These are phyloP conservation scores for Phyllostomus hastatus DNA, from an alignment of 2,113 vertebrate genomes.

Conservation along the genomic window DNA sequence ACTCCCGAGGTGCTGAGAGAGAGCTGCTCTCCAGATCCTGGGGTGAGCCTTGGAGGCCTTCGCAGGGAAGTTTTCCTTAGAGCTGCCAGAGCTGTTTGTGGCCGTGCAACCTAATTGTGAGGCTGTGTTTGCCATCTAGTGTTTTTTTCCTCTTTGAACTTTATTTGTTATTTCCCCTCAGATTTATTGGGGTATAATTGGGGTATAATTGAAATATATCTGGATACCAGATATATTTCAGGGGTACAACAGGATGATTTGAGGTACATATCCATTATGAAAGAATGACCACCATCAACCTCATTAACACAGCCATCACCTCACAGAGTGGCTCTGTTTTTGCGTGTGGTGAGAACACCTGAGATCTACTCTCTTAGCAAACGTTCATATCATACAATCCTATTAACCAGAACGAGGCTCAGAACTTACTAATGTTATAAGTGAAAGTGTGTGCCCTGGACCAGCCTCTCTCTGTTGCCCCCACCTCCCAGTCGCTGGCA, in stretches of 20 bases:
- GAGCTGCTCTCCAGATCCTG: not conserved
- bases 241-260: not conserved
- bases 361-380: not conserved
- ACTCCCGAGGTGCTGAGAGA: not conserved
- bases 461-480: not conserved
- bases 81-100: not conserved
- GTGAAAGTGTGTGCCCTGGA: not conserved
- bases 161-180: not conserved
- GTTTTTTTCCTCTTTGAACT: not conserved
- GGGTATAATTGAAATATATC: not conserved
- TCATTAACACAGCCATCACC: not conserved
- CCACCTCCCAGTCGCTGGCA: not conserved
- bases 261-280: not conserved
- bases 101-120: not conserved
- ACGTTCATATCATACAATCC: too few relatives aligned
- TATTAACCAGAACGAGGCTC: not conserved
- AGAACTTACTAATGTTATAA: too few relatives aligned
- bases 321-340: not conserved
- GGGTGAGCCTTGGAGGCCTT: not conserved
- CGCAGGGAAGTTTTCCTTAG: not conserved
- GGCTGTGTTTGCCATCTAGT: not conserved
- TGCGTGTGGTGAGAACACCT: not conserved
- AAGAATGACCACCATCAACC: not conserved
- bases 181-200: not conserved
- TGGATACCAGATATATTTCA: not conserved